Evolutionary conservation across 1,140 invertebrate genomes (phyloP).

Genomic region (Lepidurus arcticus): DNA sequence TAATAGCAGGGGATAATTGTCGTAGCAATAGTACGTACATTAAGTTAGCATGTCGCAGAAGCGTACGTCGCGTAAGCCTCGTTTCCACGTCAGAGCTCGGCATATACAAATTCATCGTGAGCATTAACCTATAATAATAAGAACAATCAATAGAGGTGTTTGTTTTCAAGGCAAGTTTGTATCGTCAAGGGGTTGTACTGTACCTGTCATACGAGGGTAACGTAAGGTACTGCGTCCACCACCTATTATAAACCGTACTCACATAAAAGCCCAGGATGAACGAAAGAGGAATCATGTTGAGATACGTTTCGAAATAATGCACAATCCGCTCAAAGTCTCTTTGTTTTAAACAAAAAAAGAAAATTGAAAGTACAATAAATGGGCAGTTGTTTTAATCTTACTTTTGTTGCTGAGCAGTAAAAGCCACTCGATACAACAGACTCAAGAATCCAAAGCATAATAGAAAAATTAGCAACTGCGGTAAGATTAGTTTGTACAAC

Average conservation of each 20-base stretch:
- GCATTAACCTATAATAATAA: conserved; percentile 22
- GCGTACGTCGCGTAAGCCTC: background rate
- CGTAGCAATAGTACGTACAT: conserved; percentile 24
- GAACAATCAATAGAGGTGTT: conserved; percentile 10
- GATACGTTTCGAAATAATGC: conserved; percentile 69
- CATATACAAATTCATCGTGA: conserved; percentile 24
- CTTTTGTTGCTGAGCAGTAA: conserved; percentile 55
- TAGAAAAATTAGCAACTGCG: conserved; percentile 60
- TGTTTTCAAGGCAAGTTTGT: conserved; percentile 26
- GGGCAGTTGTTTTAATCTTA: conserved; percentile 40
- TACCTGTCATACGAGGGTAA: background rate
- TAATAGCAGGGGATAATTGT: conserved; percentile 19
- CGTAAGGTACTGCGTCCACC: conserved; percentile 8
- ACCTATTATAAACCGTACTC: conserved; percentile 51
- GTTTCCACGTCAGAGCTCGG: conserved; percentile 25
- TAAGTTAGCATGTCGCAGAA: conserved; percentile 5
- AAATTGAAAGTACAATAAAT: conserved; percentile 28
- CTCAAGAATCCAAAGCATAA: conserved; percentile 56
- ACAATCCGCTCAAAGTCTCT: conserved; percentile 68
- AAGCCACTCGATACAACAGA: conserved; percentile 56
- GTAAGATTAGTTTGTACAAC: conserved; percentile 67
- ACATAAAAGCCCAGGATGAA: conserved; percentile 91
- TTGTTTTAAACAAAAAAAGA: conserved; percentile 36
- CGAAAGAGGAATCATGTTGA: conserved; percentile 71
- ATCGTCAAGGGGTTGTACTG: background rate